Percentiles rank a stretch among this genome's conserved stretches.
Conservation (phyloP, 2,797 vertebrate species). For the Monodelphis domestica region DNA sequence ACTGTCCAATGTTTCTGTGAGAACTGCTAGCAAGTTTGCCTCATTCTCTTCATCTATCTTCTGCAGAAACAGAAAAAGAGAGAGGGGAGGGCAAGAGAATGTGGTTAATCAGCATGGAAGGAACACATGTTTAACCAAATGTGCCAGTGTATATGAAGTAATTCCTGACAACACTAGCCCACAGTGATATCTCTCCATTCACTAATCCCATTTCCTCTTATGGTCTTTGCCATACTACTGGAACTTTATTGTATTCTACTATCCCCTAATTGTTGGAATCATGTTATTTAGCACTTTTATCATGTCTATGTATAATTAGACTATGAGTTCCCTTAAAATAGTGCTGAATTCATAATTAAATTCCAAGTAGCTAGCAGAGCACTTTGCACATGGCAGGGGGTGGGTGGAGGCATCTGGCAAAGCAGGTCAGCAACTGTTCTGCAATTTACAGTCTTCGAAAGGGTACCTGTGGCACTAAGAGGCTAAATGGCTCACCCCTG, state of each 20-base stretch:
- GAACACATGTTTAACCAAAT: conserved; percentile 12
- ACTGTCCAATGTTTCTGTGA: conserved; percentile 99
- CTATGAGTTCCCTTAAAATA: background rate
- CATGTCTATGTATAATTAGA: background rate
- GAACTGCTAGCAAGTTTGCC: conserved; percentile 99
- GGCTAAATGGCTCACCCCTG: background rate
- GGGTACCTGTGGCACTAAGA: background rate
- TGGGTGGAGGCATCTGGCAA: background rate
- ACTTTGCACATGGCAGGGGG: background rate
- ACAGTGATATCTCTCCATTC: background rate
- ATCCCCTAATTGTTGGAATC: background rate
- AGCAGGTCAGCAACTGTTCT: background rate
- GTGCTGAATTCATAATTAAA: background rate
- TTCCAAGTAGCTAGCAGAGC: background rate
- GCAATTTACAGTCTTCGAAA: background rate
- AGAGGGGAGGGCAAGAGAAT: background rate
- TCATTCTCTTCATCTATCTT: conserved; percentile 99
- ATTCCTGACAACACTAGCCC: background rate
- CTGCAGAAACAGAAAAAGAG: conserved; percentile 80
- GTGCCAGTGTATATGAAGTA: background rate
- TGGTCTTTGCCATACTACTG: background rate
- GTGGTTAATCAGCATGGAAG: background rate
- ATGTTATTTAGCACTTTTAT: background rate
- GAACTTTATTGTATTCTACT: background rate
- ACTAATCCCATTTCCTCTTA: conserved; percentile 5